Conservation (phyloP, 2,797 vertebrate species). For the Babyrousa celebensis region DNA sequence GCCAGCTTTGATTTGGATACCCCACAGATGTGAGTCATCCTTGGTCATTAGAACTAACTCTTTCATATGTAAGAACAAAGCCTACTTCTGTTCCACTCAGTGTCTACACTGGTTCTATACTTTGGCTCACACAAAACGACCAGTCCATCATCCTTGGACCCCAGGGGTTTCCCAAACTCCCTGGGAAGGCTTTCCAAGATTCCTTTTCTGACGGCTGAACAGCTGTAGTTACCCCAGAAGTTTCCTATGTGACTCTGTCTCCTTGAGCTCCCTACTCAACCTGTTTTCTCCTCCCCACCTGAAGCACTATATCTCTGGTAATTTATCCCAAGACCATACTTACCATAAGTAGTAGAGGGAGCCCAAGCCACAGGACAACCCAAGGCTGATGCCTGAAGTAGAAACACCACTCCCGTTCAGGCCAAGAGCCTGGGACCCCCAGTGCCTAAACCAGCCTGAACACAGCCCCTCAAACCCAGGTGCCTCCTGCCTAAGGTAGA, state of each 20-base stretch:
- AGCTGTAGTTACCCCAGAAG: not conserved
- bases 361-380: not conserved
- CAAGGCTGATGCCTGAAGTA: not conserved
- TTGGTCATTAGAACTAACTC: conserved; percentile 9
- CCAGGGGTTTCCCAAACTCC: not conserved
- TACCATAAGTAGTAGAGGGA: not conserved
- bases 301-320: not conserved
- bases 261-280: not conserved
- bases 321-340: not conserved
- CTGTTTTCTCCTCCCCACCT: not conserved
- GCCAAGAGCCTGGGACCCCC: not conserved
- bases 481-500: not conserved
- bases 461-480: not conserved
- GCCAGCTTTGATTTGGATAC: not conserved
- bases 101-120: not conserved
- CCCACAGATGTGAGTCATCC: not conserved
- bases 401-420: not conserved
- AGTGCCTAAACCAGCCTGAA: not conserved
- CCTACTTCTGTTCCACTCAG: not conserved
- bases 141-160: not conserved
- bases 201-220: conserved; percentile 29
- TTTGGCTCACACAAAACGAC: not conserved
- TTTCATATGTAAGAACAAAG: not conserved
- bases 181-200: not conserved
- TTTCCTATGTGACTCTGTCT: not conserved